Conservation (phyloP, 2,888 invertebrate species). For the Tricholauxania praeusta region DNA sequence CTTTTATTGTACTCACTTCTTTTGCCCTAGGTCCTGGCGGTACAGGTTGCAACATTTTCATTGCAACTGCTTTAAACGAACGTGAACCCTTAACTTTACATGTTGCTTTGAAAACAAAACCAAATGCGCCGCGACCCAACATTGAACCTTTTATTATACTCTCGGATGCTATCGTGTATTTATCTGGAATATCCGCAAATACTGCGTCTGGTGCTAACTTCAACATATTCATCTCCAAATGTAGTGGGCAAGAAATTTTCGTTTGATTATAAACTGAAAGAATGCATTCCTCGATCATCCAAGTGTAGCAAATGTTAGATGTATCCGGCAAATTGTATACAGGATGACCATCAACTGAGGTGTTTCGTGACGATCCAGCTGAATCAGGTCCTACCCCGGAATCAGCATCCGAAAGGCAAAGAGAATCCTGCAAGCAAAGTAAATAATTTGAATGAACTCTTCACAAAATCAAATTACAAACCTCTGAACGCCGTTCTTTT, state of each 20-base stretch:
- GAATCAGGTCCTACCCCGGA: conserved; percentile 90
- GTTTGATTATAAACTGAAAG: conserved; percentile 83
- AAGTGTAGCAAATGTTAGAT: conserved; percentile 74
- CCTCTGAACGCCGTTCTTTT: conserved; percentile 58
- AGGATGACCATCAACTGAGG: conserved; percentile 84
- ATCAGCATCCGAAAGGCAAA: conserved; percentile 82
- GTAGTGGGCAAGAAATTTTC: conserved; percentile 81
- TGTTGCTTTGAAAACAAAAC: conserved; percentile 90
- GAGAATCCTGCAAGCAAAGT: conserved; percentile 71
- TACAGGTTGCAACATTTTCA: conserved; percentile 96
- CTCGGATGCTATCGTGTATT: conserved; percentile 84
- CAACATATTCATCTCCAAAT: conserved; percentile 79
- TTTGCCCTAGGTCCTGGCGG: conserved; percentile 76
- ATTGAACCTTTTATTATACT: conserved; percentile 81
- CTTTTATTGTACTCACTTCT: conserved; percentile 55
- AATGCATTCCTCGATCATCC: conserved; percentile 98
- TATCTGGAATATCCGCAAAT: conserved; percentile 88
- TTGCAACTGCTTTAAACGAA: conserved; percentile 80
- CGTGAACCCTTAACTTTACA: conserved; percentile 74
- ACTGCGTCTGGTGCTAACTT: conserved; percentile 95
- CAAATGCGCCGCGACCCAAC: conserved; percentile 97
- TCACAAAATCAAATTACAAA: conserved; percentile 28
- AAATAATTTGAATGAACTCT: background rate
- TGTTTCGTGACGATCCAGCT: conserved; percentile 82
- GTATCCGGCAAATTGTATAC: conserved; percentile 65